phyloP scores from a whole-genome alignment of 2,797 vertebrate species.

The Megaceryle alcyon region DNA sequence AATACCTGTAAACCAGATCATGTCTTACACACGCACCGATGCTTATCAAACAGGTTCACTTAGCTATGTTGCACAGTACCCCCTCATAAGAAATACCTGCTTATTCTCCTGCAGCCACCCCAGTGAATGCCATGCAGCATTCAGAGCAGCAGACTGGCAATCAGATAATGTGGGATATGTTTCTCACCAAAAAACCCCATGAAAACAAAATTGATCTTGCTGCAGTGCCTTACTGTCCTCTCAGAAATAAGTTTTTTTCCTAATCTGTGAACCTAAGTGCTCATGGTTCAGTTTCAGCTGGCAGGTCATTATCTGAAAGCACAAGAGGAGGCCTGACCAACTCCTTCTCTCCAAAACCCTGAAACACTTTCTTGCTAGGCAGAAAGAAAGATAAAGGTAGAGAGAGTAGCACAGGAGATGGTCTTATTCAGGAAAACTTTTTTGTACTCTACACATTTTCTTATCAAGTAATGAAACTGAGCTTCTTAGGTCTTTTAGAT shows the following conservation, averaged over 20 bases:
- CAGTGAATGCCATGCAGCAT: not conserved
- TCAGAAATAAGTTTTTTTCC: not conserved
- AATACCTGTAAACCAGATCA: not conserved
- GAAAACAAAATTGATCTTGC: not conserved
- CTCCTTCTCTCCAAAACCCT: not conserved
- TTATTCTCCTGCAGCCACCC: not conserved
- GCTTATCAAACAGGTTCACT: not conserved
- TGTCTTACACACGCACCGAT: not conserved
- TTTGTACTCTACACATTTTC: not conserved
- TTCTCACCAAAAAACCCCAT: not conserved
- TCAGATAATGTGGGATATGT: not conserved
- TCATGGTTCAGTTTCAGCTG: not conserved
- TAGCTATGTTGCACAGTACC: not conserved
- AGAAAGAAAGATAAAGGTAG: not conserved
- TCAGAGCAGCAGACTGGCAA: not conserved
- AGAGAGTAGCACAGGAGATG: not conserved
- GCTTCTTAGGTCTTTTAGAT: not conserved
- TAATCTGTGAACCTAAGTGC: not conserved
- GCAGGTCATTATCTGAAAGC: not conserved
- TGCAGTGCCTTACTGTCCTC: not conserved
- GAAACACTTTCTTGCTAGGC: not conserved
- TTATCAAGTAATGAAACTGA: not conserved
- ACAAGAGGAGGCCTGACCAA: not conserved
- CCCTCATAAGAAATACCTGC: not conserved
- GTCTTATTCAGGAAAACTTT: not conserved